These are phyloP conservation scores for Muraenolepis orangiensis DNA, from an alignment of 2,797 vertebrate species.

Conservation along the genomic window DNA sequence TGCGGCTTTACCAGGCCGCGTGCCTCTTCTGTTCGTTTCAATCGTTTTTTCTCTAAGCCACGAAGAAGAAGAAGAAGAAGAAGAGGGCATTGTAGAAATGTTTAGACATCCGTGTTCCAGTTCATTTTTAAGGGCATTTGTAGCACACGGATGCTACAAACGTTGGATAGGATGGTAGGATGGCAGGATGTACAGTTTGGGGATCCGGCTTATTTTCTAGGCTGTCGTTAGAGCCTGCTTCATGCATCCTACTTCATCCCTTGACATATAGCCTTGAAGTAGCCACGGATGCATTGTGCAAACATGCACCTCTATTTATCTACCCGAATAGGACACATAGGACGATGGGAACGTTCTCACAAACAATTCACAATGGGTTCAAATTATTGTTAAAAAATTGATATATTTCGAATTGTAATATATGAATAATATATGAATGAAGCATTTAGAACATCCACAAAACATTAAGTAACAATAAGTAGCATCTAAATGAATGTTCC, in stretches of 20 bases:
- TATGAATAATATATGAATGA: neutral
- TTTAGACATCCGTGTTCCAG: neutral
- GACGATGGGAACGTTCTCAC: too few species aligned
- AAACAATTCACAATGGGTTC: neutral
- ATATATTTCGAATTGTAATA: neutral
- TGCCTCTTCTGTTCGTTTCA: neutral
- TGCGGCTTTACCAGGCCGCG: conserved; percentile 19
- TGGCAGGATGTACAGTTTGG: conserved; percentile 39
- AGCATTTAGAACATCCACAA: neutral
- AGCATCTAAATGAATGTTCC: neutral
- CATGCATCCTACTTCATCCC: conserved; percentile 14
- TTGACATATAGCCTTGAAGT: conserved; percentile 5
- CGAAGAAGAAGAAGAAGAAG: too few species aligned
- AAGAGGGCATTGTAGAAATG: neutral
- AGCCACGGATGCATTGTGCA: neutral
- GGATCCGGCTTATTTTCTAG: conserved; percentile 41
- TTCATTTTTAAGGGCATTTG: neutral
- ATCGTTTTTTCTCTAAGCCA: neutral
- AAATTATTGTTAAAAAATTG: too few species aligned
- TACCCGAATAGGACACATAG: too few species aligned
- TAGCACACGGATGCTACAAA: neutral
- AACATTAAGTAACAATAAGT: neutral
- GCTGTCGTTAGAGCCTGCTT: conserved; percentile 10
- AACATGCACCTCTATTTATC: neutral
- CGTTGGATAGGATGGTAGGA: too few species aligned